Conservation (phyloP, 2,113 vertebrate genomes). For the Elachura formosa region DNA sequence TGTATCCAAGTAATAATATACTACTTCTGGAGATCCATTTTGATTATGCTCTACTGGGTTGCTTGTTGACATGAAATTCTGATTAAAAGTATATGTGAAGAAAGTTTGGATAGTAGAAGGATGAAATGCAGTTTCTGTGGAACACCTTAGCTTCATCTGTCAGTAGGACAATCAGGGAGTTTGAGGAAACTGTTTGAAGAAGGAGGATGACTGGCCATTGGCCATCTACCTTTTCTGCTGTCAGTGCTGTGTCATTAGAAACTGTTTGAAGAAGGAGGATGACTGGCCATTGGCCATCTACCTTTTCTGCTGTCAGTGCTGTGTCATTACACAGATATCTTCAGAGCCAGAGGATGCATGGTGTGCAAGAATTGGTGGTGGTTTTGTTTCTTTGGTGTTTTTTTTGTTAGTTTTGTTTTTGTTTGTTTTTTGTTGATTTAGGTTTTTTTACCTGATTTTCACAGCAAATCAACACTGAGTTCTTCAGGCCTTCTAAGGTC, state of each 20-base stretch:
- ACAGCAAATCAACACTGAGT: not conserved
- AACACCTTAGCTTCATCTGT: not conserved
- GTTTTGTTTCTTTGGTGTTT: not conserved
- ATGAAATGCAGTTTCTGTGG: not conserved
- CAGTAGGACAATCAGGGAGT: not conserved
- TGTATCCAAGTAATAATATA: not conserved
- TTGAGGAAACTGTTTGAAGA: not conserved
- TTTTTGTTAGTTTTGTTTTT: too few relatives aligned
- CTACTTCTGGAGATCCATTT: not conserved
- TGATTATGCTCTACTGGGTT: not conserved
- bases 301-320: not conserved
- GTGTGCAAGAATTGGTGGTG: not conserved
- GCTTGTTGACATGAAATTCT: not conserved
- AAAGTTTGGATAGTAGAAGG: not conserved
- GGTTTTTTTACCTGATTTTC: not conserved
- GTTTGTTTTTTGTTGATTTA: too few relatives aligned
- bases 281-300: not conserved
- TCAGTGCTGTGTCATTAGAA: not conserved
- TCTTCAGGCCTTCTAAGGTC: not conserved
- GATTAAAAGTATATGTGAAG: not conserved
- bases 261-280: not conserved
- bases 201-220: not conserved
- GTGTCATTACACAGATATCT: not conserved
- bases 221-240: not conserved
- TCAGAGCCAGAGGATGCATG: not conserved